These are phyloP conservation scores for Apamea monoglypha DNA, from an alignment of 2,888 invertebrate genomes.

Conservation along the genomic window DNA sequence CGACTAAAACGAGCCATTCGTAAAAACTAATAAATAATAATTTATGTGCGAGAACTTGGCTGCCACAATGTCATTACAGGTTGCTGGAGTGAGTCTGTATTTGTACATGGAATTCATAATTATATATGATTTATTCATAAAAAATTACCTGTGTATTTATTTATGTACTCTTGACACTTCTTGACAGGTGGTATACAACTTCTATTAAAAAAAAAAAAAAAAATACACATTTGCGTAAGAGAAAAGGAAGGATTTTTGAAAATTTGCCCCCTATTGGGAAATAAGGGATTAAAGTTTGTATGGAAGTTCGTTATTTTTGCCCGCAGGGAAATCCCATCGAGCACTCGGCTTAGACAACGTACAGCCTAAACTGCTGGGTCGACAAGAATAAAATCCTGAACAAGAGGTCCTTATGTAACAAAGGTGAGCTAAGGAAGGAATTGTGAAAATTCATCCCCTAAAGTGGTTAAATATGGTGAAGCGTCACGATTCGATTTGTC, in stretches of 20 bases:
- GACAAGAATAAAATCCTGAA: no score
- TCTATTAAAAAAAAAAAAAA: not conserved
- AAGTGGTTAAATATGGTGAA: not conserved
- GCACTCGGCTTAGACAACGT: no score
- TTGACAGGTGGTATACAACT: not conserved
- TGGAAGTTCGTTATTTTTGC: not conserved
- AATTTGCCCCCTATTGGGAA: not conserved
- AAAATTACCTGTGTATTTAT: not conserved
- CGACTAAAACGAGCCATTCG: conserved; percentile 29
- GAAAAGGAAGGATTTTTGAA: not conserved
- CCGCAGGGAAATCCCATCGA: no score
- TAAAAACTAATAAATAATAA: conserved; percentile 54
- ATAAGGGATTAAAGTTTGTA: not conserved
- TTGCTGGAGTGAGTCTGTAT: conserved; percentile 12
- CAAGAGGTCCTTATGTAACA: no score
- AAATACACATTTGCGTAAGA: not conserved
- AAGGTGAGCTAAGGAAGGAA: no score
- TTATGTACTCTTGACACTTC: not conserved
- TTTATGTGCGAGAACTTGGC: conserved; percentile 42
- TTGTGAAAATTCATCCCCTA: not conserved
- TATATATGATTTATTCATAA: conserved; percentile 2
- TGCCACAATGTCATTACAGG: conserved; percentile 31
- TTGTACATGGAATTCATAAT: conserved; percentile 10
- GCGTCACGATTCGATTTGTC: no score
- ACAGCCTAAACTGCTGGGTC: no score